Percentiles rank a stretch among this genome's conserved stretches.
Conservation (phyloP, 2,888 invertebrate species). For the Dysmachus trigonus region DNA sequence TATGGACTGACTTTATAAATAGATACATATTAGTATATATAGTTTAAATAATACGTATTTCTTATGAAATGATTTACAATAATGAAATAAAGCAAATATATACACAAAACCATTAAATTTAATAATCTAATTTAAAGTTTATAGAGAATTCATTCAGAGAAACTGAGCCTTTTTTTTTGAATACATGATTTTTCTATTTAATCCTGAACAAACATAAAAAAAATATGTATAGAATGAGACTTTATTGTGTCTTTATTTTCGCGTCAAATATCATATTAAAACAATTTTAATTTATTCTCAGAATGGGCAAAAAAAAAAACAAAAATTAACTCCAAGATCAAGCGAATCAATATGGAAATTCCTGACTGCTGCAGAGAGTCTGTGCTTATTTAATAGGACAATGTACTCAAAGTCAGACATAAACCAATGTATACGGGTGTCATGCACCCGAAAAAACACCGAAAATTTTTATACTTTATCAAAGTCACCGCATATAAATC, state of each 20-base stretch:
- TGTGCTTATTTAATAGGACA: constrained; percentile 33
- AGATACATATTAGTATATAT: too few relatives aligned
- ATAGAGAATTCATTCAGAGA: neutral
- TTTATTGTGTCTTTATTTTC: neutral
- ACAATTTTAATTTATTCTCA: neutral
- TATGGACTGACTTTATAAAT: too few relatives aligned
- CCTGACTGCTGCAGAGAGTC: neutral
- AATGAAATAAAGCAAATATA: neutral
- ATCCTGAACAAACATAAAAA: neutral
- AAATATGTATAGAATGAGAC: neutral
- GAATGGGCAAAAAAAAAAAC: neutral
- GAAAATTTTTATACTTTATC: constrained; percentile 34
- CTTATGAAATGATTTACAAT: neutral
- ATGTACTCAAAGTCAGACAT: constrained; percentile 6
- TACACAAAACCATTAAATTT: neutral
- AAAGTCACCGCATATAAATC: constrained; percentile 41
- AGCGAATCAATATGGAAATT: neutral
- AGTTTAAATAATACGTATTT: too few relatives aligned
- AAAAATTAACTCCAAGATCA: neutral
- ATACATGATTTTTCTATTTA: neutral
- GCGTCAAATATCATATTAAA: neutral
- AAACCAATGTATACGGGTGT: constrained; percentile 11
- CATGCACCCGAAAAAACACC: constrained; percentile 26
- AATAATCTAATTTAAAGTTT: neutral
- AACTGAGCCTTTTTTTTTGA: neutral